phyloP scores from a whole-genome alignment of 2,797 vertebrate species.

The Paedocypris micromegethes region DNA sequence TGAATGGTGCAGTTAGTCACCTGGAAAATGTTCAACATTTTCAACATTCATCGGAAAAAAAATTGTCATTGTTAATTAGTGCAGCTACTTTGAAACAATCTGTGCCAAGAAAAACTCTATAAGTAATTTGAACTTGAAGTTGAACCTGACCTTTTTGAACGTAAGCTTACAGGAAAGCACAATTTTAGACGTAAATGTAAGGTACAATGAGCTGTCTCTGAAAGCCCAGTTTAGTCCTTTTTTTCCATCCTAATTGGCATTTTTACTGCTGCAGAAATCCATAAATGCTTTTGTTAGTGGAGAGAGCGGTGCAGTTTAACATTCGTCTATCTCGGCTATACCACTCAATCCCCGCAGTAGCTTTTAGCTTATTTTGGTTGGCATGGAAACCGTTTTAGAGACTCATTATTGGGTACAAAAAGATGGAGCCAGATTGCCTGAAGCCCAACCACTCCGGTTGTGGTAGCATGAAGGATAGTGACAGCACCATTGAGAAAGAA shows the following conservation, averaged over 20 bases:
- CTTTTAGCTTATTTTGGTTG: slow-evolving; percentile 43
- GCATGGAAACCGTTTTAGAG: slow-evolving; percentile 49
- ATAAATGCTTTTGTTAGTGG: slow-evolving; percentile 1
- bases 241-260: not conserved
- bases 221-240: not conserved
- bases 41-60: too few relatives aligned
- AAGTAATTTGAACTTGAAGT: too few relatives aligned
- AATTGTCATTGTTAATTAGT: too few relatives aligned
- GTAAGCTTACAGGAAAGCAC: too few relatives aligned
- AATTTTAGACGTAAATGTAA: too few relatives aligned
- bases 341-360: slow-evolving; percentile 24
- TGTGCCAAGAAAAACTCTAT: too few relatives aligned
- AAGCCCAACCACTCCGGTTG: slow-evolving; percentile 38
- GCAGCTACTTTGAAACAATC: too few relatives aligned
- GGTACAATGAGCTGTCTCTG: not conserved
- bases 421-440: slow-evolving; percentile 35
- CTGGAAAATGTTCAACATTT: too few relatives aligned
- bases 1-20: too few relatives aligned
- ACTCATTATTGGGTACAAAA: slow-evolving; percentile 41
- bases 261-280: not conserved
- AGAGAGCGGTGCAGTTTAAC: slow-evolving; percentile 9
- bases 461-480: slow-evolving; percentile 33
- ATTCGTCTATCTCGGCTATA: slow-evolving; percentile 20
- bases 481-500: slow-evolving; percentile 33
- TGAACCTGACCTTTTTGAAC: too few relatives aligned